phyloP scores from a whole-genome alignment of 2,888 invertebrate genomes.

The Prenolepis imparis region DNA sequence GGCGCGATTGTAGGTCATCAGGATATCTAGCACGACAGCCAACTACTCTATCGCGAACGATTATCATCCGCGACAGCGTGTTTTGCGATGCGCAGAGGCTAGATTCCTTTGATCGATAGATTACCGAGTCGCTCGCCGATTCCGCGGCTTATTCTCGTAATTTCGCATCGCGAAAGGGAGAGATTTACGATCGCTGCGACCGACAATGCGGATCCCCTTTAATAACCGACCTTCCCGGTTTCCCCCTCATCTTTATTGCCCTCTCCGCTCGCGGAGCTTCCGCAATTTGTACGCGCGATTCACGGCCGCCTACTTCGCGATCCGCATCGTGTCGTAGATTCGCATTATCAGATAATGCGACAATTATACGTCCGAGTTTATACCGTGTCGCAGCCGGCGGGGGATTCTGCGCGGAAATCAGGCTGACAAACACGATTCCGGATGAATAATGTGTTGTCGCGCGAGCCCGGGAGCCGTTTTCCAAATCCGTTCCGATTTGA shows the following conservation, averaged over 20 bases:
- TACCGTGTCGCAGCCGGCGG: constrained; percentile 40
- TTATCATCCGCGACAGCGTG: constrained; percentile 56
- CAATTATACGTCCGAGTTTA: constrained; percentile 67
- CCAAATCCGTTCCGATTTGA: constrained; percentile 53
- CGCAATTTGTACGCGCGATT: constrained; percentile 69
- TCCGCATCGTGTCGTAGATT: constrained; percentile 64
- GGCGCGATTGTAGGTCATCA: constrained; percentile 37
- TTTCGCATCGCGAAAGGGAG: constrained; percentile 58
- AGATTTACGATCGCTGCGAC: constrained; percentile 69
- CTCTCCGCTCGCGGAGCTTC: constrained; percentile 50
- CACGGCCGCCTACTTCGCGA: constrained; percentile 67
- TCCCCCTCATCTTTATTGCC: constrained; percentile 66
- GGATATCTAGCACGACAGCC: background rate
- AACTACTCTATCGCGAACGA: constrained; percentile 22
- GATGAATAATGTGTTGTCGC: constrained; percentile 55
- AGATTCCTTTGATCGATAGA: constrained; percentile 70
- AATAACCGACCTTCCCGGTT: constrained; percentile 33
- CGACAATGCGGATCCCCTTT: constrained; percentile 70
- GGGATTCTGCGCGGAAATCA: constrained; percentile 51
- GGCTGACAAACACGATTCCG: constrained; percentile 45
- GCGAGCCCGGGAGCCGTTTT: constrained; percentile 45
- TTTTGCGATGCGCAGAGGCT: constrained; percentile 53
- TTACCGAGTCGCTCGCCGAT: constrained; percentile 58
- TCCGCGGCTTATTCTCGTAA: constrained; percentile 69
- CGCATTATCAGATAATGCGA: constrained; percentile 70